Base-by-base conservation (phyloP, 2,113 vertebrate genomes). In the Herpetotheres cachinnans region DNA sequence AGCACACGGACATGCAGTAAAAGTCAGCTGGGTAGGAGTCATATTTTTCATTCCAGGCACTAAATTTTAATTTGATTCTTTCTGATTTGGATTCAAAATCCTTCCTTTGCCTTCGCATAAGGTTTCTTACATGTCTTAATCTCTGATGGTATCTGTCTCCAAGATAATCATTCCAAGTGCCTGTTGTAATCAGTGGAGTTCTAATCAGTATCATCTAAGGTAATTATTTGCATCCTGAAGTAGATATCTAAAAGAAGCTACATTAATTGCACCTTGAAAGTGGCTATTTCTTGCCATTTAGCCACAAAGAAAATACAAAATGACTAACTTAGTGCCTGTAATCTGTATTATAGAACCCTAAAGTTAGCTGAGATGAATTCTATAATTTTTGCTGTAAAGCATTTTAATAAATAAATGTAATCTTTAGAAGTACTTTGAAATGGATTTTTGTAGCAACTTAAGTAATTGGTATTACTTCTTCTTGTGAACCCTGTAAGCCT, bases 161-260 rank as follows among this genome's bases (percentile, higher is more conserved):
- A 36, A 83, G 59, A 29, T 91, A 95, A 96, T 94, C 55, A 92
- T 95, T 94, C 80, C 59, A 94, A 95, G 83, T 81, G 77, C 55
- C 91, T 94, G 66, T 50, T 92, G 72, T 86, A 96, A 97, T 97
- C 95, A 92, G 83, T 34, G 19, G 32, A 94, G 77, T 55, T 91
- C 67, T 91, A 94, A 96, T 94, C 86, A 95, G 76, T 73, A 78
- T 62, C 80, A 89, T 86, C 63, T 46, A 49, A 67, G 76, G 55
- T 89, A 96, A 96, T 92, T 95, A 94, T 76, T 91, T 91, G 59
- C 83, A 89, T 95, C 63, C 59, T 86, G 63, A 91, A 96, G 91
- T 36, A 91, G 76, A 42, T 49, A 66, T 74, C 38, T 91, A 24
- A 91, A 89, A 62, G 72, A 82, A 76, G 24, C 32, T 73, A 63